Conservation (phyloP, 2,888 invertebrate species). For the Carpatolechia fugitivella region DNA sequence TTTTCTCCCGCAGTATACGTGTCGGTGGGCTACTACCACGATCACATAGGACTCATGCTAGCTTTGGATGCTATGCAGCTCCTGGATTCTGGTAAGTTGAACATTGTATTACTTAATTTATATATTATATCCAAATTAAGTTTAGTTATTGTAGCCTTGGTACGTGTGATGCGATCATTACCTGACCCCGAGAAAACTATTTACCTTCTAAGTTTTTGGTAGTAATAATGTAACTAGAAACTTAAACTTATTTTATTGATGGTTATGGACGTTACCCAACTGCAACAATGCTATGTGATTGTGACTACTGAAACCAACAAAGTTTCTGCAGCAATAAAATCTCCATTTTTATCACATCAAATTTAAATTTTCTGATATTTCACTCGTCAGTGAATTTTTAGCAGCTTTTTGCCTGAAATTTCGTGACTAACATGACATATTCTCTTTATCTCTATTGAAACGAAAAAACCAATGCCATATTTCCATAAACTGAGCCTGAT, state of each 20-base stretch:
- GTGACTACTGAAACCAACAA: neutral
- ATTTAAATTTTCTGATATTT: neutral
- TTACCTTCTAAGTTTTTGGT: too few species aligned
- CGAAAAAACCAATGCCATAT: constrained; percentile 22
- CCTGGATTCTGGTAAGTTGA: constrained; percentile 84
- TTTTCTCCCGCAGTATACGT: constrained; percentile 87
- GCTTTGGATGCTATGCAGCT: constrained; percentile 90
- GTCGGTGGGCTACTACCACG: constrained; percentile 92
- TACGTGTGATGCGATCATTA: too few species aligned
- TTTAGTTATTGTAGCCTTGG: too few species aligned
- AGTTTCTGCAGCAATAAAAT: neutral
- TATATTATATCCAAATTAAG: too few species aligned
- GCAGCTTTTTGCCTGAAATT: neutral
- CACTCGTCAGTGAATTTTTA: neutral
- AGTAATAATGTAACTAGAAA: neutral
- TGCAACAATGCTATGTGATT: neutral
- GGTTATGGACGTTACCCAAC: neutral
- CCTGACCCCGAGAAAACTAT: too few species aligned
- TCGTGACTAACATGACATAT: neutral
- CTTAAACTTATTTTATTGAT: too few species aligned
- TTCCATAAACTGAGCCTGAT: constrained; percentile 48
- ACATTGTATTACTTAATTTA: too few species aligned
- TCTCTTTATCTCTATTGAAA: neutral
- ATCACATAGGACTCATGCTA: constrained; percentile 94
- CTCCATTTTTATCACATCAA: neutral